These are phyloP conservation scores for Poecilia latipinna DNA, from an alignment of 2,113 vertebrate genomes.

Conservation along the genomic window DNA sequence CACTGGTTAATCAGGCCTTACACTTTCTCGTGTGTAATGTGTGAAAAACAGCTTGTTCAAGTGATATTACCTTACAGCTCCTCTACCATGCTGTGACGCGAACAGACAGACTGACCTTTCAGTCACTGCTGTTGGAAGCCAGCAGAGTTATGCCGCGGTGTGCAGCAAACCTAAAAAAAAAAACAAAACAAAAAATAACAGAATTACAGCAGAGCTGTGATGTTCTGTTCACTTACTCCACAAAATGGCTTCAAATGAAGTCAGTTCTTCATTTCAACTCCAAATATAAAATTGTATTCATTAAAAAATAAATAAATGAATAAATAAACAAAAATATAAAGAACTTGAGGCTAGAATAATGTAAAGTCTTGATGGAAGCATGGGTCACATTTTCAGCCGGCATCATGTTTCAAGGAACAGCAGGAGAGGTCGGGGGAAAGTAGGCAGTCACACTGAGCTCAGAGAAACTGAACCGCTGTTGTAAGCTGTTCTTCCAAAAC, in stretches of 20 bases:
- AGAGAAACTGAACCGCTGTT: too few relatives aligned
- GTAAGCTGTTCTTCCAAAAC: too few relatives aligned
- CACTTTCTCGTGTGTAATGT: constrained; percentile 28
- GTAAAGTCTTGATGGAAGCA: too few relatives aligned
- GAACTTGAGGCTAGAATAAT: too few relatives aligned
- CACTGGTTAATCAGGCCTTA: constrained; percentile 40
- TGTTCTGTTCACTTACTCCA: constrained; percentile 20
- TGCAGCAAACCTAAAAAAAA: constrained; percentile 38
- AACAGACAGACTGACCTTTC: constrained; percentile 78
- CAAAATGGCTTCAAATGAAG: neutral
- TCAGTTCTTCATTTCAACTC: neutral
- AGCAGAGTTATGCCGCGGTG: constrained; percentile 46
- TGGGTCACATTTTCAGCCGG: too few relatives aligned
- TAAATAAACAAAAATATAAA: too few relatives aligned
- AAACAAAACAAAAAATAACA: constrained; percentile 9
- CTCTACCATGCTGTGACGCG: constrained; percentile 61
- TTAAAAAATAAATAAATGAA: neutral
- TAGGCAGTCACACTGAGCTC: too few relatives aligned
- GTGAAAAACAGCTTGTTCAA: constrained; percentile 47
- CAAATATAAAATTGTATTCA: neutral
- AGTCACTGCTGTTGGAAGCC: constrained; percentile 64
- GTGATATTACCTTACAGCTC: constrained; percentile 49
- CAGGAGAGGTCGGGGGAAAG: too few relatives aligned
- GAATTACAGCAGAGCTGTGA: constrained; percentile 39
- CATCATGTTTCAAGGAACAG: too few relatives aligned